Evolutionary conservation across 92 coral and sea anemone species (phyloP).

Genomic region (Epizoanthus stellaris): DNA sequence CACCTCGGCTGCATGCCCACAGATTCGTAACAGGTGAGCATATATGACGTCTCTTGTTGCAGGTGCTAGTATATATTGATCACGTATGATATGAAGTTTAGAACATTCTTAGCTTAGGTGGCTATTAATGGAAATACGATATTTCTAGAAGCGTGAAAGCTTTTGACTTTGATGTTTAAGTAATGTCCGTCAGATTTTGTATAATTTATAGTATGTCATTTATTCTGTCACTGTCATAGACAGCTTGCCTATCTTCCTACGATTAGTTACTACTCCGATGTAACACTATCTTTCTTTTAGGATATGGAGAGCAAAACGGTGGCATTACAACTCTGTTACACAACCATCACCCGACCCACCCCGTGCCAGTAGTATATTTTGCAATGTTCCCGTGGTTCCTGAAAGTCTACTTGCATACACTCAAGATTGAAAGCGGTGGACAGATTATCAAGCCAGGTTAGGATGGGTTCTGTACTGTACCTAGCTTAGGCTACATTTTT

Average conservation of each 20-base stretch:
- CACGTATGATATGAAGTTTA: too few species aligned
- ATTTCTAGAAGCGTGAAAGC: too few species aligned
- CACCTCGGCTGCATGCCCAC: conserved; percentile 89
- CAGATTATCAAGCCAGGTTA: conserved; percentile 81
- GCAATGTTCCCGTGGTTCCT: conserved; percentile 95
- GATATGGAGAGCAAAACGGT: conserved; percentile 93
- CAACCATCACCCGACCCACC: conserved; percentile 82
- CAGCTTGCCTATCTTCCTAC: too few species aligned
- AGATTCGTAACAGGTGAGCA: conserved; percentile 91
- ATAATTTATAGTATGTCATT: too few species aligned
- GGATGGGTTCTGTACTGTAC: not conserved
- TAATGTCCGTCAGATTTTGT: too few species aligned
- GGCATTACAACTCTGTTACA: conserved; percentile 81
- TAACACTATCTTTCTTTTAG: conserved; percentile 42
- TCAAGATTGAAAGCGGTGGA: conserved; percentile 81
- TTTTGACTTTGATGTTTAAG: too few species aligned
- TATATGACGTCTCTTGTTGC: not conserved
- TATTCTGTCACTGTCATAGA: too few species aligned
- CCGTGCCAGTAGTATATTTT: conserved; percentile 90
- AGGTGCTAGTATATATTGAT: too few species aligned
- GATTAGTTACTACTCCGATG: too few species aligned
- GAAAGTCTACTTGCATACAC: conserved; percentile 88
- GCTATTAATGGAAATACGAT: too few species aligned
- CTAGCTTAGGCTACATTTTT: too few species aligned
- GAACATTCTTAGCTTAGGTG: too few species aligned